These are phyloP conservation scores for Ectropis grisescens DNA, from an alignment of 1,140 invertebrate species.

Conservation along the genomic window DNA sequence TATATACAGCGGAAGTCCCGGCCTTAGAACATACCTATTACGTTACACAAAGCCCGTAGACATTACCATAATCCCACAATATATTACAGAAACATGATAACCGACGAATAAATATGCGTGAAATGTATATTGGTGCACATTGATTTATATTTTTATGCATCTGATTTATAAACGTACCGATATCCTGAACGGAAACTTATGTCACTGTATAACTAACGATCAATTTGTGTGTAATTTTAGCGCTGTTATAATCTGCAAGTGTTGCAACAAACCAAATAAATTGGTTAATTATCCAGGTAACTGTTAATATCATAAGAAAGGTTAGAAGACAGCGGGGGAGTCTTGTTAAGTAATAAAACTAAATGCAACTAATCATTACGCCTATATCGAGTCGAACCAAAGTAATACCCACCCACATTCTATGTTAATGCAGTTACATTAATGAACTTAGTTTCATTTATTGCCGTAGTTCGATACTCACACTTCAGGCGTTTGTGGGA, in stretches of 20 bases:
- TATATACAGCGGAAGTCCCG: too few species aligned
- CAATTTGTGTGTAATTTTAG: too few species aligned
- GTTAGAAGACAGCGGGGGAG: not conserved
- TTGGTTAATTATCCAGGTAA: not conserved
- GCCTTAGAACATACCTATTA: too few species aligned
- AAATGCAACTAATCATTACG: not conserved
- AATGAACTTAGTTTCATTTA: conserved; percentile 31
- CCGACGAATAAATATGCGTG: conserved; percentile 1
- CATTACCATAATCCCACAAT: conserved; percentile 12
- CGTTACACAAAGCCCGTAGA: not conserved
- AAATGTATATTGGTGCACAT: conserved; percentile 2
- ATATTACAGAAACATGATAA: conserved; percentile 9
- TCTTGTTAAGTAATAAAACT: conserved; percentile 3
- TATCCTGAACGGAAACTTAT: not conserved
- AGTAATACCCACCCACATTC: conserved; percentile 21
- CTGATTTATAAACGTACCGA: not conserved
- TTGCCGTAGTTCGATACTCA: conserved; percentile 17
- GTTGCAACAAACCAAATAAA: too few species aligned
- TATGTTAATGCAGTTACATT: conserved; percentile 22
- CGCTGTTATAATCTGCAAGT: too few species aligned
- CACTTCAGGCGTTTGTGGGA: conserved; percentile 27
- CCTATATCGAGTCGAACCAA: conserved; percentile 3
- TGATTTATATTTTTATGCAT: conserved; percentile 4
- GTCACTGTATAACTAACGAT: too few species aligned
- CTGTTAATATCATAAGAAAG: not conserved